A percentile compares a stretch with the other conserved stretches of the same genome.
Evolutionary conservation across 2,888 invertebrate genomes (phyloP).

Genomic region (Drosophila diplacantha): DNA sequence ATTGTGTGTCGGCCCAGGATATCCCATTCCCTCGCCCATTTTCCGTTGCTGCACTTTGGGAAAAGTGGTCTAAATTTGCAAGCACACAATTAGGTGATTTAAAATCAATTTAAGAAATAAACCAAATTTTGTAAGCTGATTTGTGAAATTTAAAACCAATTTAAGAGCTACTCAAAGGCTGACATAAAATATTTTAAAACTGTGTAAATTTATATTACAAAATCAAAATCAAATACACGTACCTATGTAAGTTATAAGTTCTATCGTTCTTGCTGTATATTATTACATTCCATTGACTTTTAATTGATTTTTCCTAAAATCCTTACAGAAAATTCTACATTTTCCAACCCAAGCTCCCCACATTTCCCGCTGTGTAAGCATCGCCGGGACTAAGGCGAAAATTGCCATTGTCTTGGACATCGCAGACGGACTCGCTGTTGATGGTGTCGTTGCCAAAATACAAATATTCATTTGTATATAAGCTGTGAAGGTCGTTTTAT

Average conservation of each 20-base stretch:
- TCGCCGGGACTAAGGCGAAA: constrained; percentile 12
- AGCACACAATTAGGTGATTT: too few relatives aligned
- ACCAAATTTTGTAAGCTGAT: too few relatives aligned
- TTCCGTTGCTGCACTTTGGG: neutral
- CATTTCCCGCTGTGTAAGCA: constrained; percentile 8
- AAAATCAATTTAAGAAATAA: too few relatives aligned
- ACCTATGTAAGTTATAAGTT: too few relatives aligned
- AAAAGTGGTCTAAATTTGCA: neutral
- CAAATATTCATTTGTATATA: constrained; percentile 43
- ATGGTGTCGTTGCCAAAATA: constrained; percentile 17
- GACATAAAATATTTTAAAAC: too few relatives aligned
- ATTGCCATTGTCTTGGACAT: constrained; percentile 34
- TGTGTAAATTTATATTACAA: too few relatives aligned
- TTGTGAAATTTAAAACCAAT: too few relatives aligned
- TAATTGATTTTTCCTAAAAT: neutral
- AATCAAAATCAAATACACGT: too few relatives aligned
- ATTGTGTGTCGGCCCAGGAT: constrained; percentile 28
- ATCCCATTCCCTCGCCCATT: neutral
- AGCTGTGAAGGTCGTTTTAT: constrained; percentile 54
- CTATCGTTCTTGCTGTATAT: neutral
- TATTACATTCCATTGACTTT: neutral
- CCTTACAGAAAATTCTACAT: too few relatives aligned
- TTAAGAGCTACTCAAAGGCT: too few relatives aligned
- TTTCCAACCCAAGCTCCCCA: too few relatives aligned
- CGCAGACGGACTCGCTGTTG: constrained; percentile 13